Conservation (phyloP, 2,797 vertebrate genomes). For the Cyclopterus lumpus region DNA sequence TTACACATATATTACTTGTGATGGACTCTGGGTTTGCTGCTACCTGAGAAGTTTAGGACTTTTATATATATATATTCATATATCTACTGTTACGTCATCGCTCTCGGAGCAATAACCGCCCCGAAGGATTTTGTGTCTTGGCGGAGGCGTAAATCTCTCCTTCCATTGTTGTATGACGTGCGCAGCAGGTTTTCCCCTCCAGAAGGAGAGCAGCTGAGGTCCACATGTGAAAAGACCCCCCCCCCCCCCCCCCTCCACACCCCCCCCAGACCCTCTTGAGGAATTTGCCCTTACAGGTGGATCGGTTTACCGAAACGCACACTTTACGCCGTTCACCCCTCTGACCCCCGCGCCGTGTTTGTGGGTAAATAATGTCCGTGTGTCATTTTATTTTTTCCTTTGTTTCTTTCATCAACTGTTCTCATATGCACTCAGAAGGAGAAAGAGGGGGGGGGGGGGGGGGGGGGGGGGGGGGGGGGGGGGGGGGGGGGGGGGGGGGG, state of each 20-base stretch:
- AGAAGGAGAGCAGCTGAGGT: conserved; percentile 85
- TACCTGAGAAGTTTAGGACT: conserved; percentile 65
- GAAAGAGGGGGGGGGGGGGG: background rate
- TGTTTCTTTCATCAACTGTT: conserved; percentile 31
- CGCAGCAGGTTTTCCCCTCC: conserved; percentile 80
- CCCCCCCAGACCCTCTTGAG: conserved; percentile 84
- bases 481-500: background rate
- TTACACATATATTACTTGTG: conserved; percentile 38
- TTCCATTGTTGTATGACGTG: conserved; percentile 80
- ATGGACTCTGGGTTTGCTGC: conserved; percentile 20
- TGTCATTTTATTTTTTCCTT: background rate
- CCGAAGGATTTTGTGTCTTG: conserved; percentile 79
- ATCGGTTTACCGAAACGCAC: conserved; percentile 83
- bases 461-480: background rate
- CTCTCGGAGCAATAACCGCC: conserved; percentile 87
- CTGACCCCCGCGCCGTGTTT: conserved; percentile 2
- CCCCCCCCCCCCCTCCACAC: conserved; percentile 68
- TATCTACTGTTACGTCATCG: conserved; percentile 72
- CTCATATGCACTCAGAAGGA: conserved; percentile 43
- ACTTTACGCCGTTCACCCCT: conserved; percentile 62
- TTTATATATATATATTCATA: conserved; percentile 14
- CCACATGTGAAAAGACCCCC: conserved; percentile 86
- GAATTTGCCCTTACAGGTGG: conserved; percentile 84
- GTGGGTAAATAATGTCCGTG: background rate
- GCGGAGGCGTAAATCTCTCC: conserved; percentile 88